A percentile compares a stretch with the other conserved stretches of the same genome.
Evolutionary conservation across 2,113 vertebrate genomes (phyloP).

Genomic region (Lucifuga dentata): DNA sequence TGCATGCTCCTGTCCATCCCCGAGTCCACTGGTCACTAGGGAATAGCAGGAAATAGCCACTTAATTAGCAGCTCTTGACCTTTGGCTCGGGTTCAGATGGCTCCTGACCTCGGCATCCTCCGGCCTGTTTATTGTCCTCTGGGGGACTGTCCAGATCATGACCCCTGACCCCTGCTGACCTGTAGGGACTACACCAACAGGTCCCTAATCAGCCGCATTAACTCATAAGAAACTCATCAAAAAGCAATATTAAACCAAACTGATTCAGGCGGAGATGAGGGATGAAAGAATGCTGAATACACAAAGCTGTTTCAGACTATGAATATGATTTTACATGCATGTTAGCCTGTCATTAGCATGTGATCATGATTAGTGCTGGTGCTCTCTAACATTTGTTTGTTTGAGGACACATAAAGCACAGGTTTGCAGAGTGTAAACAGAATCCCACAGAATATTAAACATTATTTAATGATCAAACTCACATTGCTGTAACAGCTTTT

Average conservation of each 20-base stretch:
- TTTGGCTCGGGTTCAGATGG: slow-evolving; percentile 51
- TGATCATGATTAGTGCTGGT: not conserved
- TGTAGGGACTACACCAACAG: slow-evolving; percentile 62
- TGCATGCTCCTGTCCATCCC: slow-evolving; percentile 32
- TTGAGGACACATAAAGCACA: slow-evolving; percentile 25
- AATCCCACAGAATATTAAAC: slow-evolving; percentile 27
- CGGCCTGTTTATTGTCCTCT: slow-evolving; percentile 75
- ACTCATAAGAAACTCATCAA: slow-evolving; percentile 53
- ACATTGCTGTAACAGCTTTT: slow-evolving; percentile 50
- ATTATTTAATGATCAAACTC: slow-evolving; percentile 61
- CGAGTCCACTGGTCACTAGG: slow-evolving; percentile 61
- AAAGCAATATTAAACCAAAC: slow-evolving; percentile 38
- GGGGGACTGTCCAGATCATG: slow-evolving; percentile 70
- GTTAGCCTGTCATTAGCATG: not conserved
- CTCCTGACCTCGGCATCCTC: slow-evolving; percentile 65
- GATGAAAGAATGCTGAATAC: not conserved
- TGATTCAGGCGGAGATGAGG: not conserved
- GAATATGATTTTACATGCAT: slow-evolving; percentile 2
- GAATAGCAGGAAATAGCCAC: slow-evolving; percentile 76
- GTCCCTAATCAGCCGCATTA: slow-evolving; percentile 48
- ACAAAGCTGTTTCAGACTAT: slow-evolving; percentile 8
- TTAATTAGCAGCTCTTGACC: slow-evolving; percentile 80
- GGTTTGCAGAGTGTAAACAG: slow-evolving; percentile 12
- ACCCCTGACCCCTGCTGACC: slow-evolving; percentile 67
- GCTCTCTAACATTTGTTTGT: slow-evolving; percentile 32